Percentiles rank a stretch among this genome's conserved stretches.
phyloP scores from a whole-genome alignment of 2,888 invertebrate species.

The Eumacrocentrus americanus region DNA sequence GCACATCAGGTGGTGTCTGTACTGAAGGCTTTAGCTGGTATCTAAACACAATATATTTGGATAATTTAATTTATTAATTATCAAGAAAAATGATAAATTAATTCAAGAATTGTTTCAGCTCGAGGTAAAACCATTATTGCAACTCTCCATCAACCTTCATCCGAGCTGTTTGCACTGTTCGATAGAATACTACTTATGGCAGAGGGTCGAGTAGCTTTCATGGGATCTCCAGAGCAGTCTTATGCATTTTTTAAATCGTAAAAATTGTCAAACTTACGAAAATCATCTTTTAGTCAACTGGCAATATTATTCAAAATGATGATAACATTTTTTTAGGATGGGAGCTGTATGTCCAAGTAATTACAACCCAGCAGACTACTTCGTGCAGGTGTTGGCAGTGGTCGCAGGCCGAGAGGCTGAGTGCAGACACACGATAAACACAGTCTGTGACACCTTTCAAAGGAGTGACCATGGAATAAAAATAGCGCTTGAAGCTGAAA shows the following conservation, averaged over 20 bases:
- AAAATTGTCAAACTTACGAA: slow-evolving; percentile 51
- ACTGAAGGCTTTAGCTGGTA: slow-evolving; percentile 72
- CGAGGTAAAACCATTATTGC: slow-evolving; percentile 89
- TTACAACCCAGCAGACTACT: slow-evolving; percentile 95
- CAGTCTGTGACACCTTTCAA: slow-evolving; percentile 79
- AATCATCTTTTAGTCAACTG: background rate
- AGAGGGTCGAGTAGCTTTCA: slow-evolving; percentile 87
- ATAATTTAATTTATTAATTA: background rate
- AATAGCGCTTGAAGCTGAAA: slow-evolving; percentile 67
- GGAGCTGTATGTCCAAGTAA: slow-evolving; percentile 86
- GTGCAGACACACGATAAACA: slow-evolving; percentile 78
- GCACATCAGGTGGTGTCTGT: slow-evolving; percentile 84
- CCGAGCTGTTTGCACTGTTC: slow-evolving; percentile 88
- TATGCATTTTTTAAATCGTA: slow-evolving; percentile 81
- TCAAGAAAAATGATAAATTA: background rate
- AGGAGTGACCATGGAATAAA: slow-evolving; percentile 70
- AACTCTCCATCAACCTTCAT: slow-evolving; percentile 95
- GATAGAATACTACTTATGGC: slow-evolving; percentile 89
- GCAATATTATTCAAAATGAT: too few species aligned
- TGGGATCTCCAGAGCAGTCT: slow-evolving; percentile 82
- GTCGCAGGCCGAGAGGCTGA: slow-evolving; percentile 82
- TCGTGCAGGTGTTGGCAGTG: slow-evolving; percentile 86
- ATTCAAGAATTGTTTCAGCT: slow-evolving; percentile 45
- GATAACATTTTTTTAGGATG: slow-evolving; percentile 67
- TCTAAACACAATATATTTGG: too few species aligned